A percentile compares a stretch with the other conserved stretches of the same genome.
Conservation (phyloP, 2,888 invertebrate genomes). For the Cerceris rybyensis region DNA sequence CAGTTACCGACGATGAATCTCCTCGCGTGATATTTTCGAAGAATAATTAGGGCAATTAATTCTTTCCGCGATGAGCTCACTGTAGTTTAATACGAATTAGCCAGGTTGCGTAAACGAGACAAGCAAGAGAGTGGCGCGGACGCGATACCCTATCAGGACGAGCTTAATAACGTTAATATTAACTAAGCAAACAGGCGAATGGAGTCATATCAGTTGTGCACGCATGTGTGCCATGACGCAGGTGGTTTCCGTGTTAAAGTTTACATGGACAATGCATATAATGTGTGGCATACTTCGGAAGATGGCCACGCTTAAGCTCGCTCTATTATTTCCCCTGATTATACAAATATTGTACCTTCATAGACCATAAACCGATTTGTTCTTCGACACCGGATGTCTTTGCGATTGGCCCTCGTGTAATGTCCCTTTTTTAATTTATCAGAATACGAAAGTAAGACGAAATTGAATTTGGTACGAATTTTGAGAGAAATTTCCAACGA, state of each 20-base stretch:
- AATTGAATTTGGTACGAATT: too few relatives aligned
- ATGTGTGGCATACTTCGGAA: constrained; percentile 36
- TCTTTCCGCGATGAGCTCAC: constrained; percentile 23
- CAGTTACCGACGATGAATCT: neutral
- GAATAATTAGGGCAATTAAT: constrained; percentile 23
- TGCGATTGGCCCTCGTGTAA: neutral
- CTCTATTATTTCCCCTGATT: constrained; percentile 42
- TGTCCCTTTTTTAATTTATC: too few relatives aligned
- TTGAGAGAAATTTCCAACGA: too few relatives aligned
- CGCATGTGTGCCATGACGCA: constrained; percentile 39
- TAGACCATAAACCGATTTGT: constrained; percentile 29
- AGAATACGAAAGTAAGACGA: too few relatives aligned
- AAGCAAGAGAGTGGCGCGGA: constrained; percentile 39
- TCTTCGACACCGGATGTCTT: neutral
- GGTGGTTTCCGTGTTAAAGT: constrained; percentile 49
- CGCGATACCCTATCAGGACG: constrained; percentile 64
- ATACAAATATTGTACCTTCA: constrained; percentile 45
- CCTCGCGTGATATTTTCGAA: neutral
- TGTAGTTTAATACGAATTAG: constrained; percentile 57
- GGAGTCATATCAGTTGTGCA: constrained; percentile 61
- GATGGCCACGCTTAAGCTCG: constrained; percentile 45
- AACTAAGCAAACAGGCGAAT: constrained; percentile 70
- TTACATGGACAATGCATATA: constrained; percentile 46
- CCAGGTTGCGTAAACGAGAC: constrained; percentile 38
- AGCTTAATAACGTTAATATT: constrained; percentile 71